A percentile compares a stretch with the other conserved stretches of the same genome.
Conservation (phyloP, 2,113 vertebrate genomes). For the Corythoichthys haematopterus region DNA sequence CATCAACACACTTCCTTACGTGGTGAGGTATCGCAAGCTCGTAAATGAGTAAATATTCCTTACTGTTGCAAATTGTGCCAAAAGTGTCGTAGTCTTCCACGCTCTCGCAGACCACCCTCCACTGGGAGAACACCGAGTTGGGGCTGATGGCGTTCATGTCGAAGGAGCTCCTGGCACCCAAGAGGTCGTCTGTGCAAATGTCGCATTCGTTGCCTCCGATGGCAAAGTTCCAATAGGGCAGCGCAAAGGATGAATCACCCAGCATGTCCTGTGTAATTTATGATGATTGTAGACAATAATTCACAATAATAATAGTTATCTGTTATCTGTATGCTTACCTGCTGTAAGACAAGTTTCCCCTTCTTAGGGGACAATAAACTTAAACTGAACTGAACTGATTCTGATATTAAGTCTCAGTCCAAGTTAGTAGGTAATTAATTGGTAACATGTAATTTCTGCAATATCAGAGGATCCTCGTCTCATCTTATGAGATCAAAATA, state of each 20-base stretch:
- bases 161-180: conserved; percentile 87
- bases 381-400: no score
- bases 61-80: conserved; percentile 95
- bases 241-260: conserved; percentile 79
- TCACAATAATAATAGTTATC: no score
- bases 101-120: conserved; percentile 86
- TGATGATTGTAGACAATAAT: background rate
- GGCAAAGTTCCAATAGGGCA: conserved; percentile 97
- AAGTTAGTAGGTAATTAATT: background rate
- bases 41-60: conserved; percentile 43
- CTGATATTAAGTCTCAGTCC: background rate
- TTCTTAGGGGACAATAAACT: no score
- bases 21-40: background rate
- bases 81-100: conserved; percentile 88
- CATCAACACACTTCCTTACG: conserved; percentile 35
- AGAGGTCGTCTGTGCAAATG: conserved; percentile 87
- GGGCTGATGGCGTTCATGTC: conserved; percentile 80
- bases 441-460: background rate
- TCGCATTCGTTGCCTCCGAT: conserved; percentile 86
- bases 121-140: conserved; percentile 90
- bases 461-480: no score
- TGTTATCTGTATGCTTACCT: no score
- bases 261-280: conserved; percentile 78
- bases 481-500: no score
- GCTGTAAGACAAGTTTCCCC: no score